Evolutionary conservation across 2,113 vertebrate species (phyloP), one percentile per base, ranked within the genome.

Genomic region (Entomyzon cyanotis): DNA sequence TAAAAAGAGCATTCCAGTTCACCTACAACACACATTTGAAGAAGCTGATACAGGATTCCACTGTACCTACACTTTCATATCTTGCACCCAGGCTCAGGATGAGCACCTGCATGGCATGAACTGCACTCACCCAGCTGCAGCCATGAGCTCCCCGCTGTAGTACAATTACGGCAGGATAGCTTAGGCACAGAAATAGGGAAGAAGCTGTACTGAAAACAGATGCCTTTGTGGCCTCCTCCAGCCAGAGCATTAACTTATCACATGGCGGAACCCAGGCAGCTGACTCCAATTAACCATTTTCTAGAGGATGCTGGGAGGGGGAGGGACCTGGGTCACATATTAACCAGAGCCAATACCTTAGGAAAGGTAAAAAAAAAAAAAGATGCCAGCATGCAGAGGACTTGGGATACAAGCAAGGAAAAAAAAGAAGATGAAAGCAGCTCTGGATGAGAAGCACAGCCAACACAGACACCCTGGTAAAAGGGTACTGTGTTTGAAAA

Each of bases 1-100:
- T 79, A 58, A 67, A 49, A 70, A 73, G 67, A 87, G 75, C 74
- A 39, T 95, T 97, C 94, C 83, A 97, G 90, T 91, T 95, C 60
- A 93, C 87, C 92, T 94, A 83, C 49, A 74, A 56, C 52, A 87
- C 47, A 37, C 55, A 20, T 28, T 35, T 60, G 47, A 67, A 84
- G 82, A 15, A 3, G 25, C 52, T 2, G 16, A 90, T 44, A 56
- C 41, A 83, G 74, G 47, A 41, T 11, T 39, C 28, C 41, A 10
- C 88, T 67, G 83, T 44, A 56, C 67, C 79, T 24, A 22, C 5
- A 9, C 70, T 80, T 50, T 52, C 30, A 10, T 4, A 35, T 10
- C 83, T 70, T 44, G 64, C 39, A 67, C 25, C 24, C 28, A 39
- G 87, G 69, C 67, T 69, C 15, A 50, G 78, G 46, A 35, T 22